Conservation (phyloP, 2,113 vertebrate genomes). For the Dipodomys stephensi region DNA sequence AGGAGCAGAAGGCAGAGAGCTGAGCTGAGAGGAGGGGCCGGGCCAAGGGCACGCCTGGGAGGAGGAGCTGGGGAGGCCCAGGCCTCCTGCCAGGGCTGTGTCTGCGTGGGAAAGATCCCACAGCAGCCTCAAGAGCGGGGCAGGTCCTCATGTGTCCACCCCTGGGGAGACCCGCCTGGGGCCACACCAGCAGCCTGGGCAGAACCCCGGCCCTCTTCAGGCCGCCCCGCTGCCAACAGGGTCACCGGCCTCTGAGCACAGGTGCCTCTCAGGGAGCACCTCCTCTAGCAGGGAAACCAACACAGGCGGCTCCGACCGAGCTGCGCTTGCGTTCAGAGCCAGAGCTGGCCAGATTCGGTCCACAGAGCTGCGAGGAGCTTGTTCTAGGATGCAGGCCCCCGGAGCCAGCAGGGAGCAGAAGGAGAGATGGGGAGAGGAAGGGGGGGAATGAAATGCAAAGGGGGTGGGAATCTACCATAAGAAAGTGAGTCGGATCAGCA, state of each 20-base stretch:
- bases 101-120: background rate
- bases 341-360: background rate
- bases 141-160: background rate
- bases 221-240: too few species aligned
- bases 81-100: background rate
- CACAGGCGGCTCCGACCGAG: too few species aligned
- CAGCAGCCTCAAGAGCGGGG: background rate
- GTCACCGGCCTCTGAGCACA: too few species aligned
- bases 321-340: too few species aligned
- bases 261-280: too few species aligned
- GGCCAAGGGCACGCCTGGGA: background rate
- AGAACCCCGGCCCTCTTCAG: background rate
- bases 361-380: background rate
- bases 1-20: background rate
- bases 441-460: background rate
- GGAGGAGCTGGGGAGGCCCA: background rate
- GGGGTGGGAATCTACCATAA: slow-evolving; percentile 37
- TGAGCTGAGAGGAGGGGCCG: background rate
- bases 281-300: too few species aligned
- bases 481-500: slow-evolving; percentile 78
- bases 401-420: background rate
- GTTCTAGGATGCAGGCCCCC: background rate
- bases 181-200: background rate
- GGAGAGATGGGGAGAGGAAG: background rate
- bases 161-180: background rate